These are phyloP conservation scores for Glomeris marginata DNA, from an alignment of 2,888 invertebrate genomes.

Conservation along the genomic window DNA sequence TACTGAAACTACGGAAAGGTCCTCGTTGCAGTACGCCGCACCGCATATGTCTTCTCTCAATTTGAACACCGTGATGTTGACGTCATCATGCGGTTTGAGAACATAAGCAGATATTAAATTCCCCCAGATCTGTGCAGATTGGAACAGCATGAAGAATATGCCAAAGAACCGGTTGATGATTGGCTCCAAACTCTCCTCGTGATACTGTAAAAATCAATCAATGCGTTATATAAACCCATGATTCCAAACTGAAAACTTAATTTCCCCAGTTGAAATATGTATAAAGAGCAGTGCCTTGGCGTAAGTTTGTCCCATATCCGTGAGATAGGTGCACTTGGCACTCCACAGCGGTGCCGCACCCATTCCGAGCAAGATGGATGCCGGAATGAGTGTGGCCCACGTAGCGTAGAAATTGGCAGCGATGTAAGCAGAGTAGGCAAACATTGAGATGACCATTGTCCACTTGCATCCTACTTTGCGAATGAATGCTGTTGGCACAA, in stretches of 20 bases:
- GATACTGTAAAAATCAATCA: too few relatives aligned
- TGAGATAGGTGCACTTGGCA: constrained; percentile 93
- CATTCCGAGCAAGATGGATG: constrained; percentile 82
- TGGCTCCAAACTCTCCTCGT: too few relatives aligned
- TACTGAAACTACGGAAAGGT: not conserved
- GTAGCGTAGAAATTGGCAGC: constrained; percentile 83
- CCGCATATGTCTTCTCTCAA: constrained; percentile 14
- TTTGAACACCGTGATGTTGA: constrained; percentile 1
- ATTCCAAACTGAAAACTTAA: too few relatives aligned
- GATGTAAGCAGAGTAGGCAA: constrained; percentile 88
- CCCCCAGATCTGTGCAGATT: constrained; percentile 91
- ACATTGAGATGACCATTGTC: constrained; percentile 82
- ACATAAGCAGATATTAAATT: constrained; percentile 73
- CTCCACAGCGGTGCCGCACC: constrained; percentile 98
- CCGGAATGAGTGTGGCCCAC: constrained; percentile 34
- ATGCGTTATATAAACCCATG: constrained; percentile 40
- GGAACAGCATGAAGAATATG: constrained; percentile 96
- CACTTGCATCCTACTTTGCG: constrained; percentile 89
- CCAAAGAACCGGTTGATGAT: constrained; percentile 88
- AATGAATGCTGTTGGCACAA: constrained; percentile 84
- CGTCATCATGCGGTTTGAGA: constrained; percentile 18
- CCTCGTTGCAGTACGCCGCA: constrained; percentile 15
- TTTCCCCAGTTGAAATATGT: too few relatives aligned
- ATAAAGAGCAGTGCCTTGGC: constrained; percentile 44
- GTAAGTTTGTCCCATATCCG: constrained; percentile 81